Evolutionary conservation across 2,888 invertebrate genomes (phyloP).

Genomic region (Drosophila pseudotakahashii): DNA sequence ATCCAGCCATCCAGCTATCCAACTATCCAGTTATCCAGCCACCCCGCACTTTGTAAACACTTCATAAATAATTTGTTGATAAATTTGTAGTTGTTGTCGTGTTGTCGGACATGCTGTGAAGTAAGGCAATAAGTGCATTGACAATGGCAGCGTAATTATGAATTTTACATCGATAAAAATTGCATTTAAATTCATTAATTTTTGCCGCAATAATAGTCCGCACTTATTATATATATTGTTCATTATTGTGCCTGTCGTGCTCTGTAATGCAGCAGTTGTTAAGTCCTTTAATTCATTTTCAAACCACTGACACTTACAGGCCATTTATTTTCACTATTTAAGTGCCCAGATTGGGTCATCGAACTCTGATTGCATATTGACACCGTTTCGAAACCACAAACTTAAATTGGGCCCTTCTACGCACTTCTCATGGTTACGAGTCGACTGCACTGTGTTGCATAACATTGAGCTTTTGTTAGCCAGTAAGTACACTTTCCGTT

Average conservation of each 20-base stretch:
- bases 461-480: conserved; percentile 59
- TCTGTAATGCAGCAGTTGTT: conserved; percentile 20
- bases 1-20: conserved; percentile 1
- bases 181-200: conserved; percentile 65
- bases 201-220: conserved; percentile 53
- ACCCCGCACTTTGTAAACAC: conserved; percentile 48
- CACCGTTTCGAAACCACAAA: conserved; percentile 43
- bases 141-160: conserved; percentile 73
- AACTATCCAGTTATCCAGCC: conserved; percentile 1
- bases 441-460: conserved; percentile 18
- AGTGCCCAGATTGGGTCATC: conserved; percentile 48
- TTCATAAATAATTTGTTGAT: conserved; percentile 66
- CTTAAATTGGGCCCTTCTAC: conserved; percentile 22
- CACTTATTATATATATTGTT: conserved; percentile 63
- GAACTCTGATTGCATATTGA: conserved; percentile 40
- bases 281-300: conserved; percentile 62
- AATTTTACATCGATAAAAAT: conserved; percentile 70
- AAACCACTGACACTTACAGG: conserved; percentile 68
- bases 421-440: conserved; percentile 25
- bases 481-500: conserved; percentile 54
- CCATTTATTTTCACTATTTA: conserved; percentile 47
- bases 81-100: conserved; percentile 37
- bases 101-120: conserved; percentile 37
- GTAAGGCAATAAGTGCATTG: conserved; percentile 48
- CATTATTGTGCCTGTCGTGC: conserved; percentile 57